Evolutionary conservation across 2,113 vertebrate genomes (phyloP).

Genomic region (Ursus arctos): DNA sequence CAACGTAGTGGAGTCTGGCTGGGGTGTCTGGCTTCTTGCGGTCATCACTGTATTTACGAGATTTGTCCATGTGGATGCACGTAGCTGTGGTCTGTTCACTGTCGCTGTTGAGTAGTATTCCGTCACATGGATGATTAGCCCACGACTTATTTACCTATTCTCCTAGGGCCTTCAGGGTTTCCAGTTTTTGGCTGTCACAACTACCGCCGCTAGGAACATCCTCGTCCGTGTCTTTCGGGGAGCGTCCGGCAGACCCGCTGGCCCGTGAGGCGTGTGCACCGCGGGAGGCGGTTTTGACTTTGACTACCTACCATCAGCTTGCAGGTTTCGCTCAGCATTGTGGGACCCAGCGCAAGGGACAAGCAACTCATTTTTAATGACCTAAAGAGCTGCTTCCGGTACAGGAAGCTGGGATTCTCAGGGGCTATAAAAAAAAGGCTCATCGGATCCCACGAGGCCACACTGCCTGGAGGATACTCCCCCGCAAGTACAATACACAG

Average conservation of each 20-base stretch:
- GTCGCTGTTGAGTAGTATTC: not conserved
- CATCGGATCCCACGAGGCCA: conserved; percentile 10
- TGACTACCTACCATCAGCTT: not conserved
- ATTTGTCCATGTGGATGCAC: not conserved
- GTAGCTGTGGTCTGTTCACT: not conserved
- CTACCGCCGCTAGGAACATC: not conserved
- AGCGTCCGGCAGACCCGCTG: not conserved
- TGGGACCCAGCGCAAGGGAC: not conserved
- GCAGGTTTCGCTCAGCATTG: not conserved
- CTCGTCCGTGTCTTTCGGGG: rapidly evolving
- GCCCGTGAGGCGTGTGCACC: rapidly evolving
- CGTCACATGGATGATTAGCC: rapidly evolving
- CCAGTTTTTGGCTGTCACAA: not conserved
- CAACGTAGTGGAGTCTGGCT: rapidly evolving
- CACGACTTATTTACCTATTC: not conserved
- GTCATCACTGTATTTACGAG: not conserved
- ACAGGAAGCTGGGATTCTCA: conserved; percentile 16
- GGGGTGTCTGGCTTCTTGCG: not conserved
- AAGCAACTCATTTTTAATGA: conserved; percentile 42
- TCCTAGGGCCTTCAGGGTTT: not conserved
- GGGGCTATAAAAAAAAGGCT: not conserved
- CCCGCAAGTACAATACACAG: not conserved
- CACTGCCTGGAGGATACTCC: conserved; percentile 1
- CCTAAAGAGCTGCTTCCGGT: not conserved
- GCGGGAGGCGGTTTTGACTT: not conserved